phyloP scores from a whole-genome alignment of 2,888 invertebrate species.

The Cyrtodaria siliqua region DNA sequence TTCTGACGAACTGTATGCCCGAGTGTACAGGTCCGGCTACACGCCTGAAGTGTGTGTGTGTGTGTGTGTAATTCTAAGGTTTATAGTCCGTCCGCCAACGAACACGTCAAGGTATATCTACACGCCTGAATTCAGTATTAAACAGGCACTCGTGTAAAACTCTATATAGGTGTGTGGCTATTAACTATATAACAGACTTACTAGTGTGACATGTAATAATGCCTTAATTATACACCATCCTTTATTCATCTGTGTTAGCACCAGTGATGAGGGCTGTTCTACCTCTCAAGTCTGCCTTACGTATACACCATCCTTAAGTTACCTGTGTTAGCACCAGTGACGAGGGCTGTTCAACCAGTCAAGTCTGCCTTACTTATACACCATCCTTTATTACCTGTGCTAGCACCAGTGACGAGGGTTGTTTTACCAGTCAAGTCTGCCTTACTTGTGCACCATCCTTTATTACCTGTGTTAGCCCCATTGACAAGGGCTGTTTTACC shows the following conservation, averaged over 20 bases:
- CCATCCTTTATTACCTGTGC: not conserved
- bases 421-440: not conserved
- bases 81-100: no score
- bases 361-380: not conserved
- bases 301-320: not conserved
- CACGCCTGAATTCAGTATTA: no score
- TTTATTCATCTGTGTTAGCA: conserved; percentile 1
- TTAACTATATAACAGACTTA: no score
- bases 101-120: no score
- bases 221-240: not conserved
- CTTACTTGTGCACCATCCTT: not conserved
- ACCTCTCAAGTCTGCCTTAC: not conserved
- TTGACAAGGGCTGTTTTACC: not conserved
- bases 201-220: not conserved
- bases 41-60: no score
- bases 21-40: no score
- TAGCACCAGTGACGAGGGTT: not conserved
- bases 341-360: not conserved
- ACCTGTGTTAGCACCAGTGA: not conserved
- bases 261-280: not conserved
- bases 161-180: no score
- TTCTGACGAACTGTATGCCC: no score
- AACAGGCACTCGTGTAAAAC: no score
- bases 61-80: no score
- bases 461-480: not conserved